Evolutionary conservation across 1,140 invertebrate genomes (phyloP), one percentile per base, ranked within the genome.

Genomic region (Oscheius sp.): DNA sequence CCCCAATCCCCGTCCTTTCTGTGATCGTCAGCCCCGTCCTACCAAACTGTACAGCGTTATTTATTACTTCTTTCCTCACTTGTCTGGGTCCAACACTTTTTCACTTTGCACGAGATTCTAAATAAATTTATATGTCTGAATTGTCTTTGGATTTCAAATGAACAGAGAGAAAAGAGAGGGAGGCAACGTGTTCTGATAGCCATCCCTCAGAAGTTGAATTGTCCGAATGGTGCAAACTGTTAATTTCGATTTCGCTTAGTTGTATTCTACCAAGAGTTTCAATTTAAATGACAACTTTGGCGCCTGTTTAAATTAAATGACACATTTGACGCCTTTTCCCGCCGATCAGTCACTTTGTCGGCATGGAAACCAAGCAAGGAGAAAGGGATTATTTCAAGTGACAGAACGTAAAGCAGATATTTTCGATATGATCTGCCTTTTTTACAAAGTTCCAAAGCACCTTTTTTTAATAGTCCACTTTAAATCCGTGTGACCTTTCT

Each of bases 41-140:
- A 26, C 49, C 49, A 55, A 55, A 55, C 28, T 55, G 49, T 55
- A 55, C 49, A 55, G 49, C 49, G 15, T 4, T 55, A 55, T 55
- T 55, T 55, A 55, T 55, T 23, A 55, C 28, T 23, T 13, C 49
- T 55, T 7, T 55, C 38, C 49, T 20, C 15, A 13, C 10, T 13
- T 55, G 7, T 55, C 49, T 55, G 49, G 49, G 49, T 55, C 49
- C 15, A 55, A 26, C 49, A n/a, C 28, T 55, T 55, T 15, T 55
- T 55, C 49, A 55, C 49, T 55, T 55, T 42, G 7, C 23, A 7
- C 23, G 7, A 15, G 15, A 23, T 55, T 55, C 7, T 7, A 55
- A 55, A 23, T 55, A 23, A 13, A 20, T 55, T 55, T 23, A 55
- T 55, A 55, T 55, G 49, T 20, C 28, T 15, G 49, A 55, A 55